These are phyloP conservation scores for Ganaspis brasiliensis DNA, from an alignment of 2,888 invertebrate genomes.

Conservation along the genomic window DNA sequence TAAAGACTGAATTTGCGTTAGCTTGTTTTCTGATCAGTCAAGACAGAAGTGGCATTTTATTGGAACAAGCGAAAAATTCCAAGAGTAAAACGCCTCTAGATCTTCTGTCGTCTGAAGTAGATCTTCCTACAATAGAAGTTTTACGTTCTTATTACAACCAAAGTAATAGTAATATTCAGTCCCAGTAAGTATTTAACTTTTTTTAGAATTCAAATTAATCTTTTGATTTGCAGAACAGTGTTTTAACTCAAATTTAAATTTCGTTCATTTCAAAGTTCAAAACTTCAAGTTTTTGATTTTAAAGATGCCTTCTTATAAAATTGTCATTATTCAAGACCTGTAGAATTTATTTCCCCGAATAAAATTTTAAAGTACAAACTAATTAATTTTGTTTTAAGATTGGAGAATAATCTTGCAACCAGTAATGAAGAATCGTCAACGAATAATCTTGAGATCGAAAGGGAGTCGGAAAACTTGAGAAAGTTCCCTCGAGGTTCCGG, in stretches of 20 bases:
- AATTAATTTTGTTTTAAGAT: slow-evolving; percentile 50
- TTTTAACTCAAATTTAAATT: too few species aligned
- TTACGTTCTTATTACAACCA: slow-evolving; percentile 81
- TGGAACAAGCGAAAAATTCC: slow-evolving; percentile 83
- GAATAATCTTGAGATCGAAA: slow-evolving; percentile 49
- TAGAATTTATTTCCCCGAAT: too few species aligned
- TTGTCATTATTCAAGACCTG: too few species aligned
- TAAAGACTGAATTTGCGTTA: slow-evolving; percentile 83
- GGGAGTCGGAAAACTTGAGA: slow-evolving; percentile 48
- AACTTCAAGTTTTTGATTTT: too few species aligned
- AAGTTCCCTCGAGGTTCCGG: slow-evolving; percentile 56
- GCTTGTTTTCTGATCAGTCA: slow-evolving; percentile 86
- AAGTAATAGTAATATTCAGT: slow-evolving; percentile 58
- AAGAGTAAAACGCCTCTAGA: slow-evolving; percentile 88
- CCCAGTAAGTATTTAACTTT: slow-evolving; percentile 66
- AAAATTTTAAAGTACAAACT: too few species aligned
- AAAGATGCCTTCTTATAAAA: too few species aligned
- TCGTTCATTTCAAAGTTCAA: too few species aligned
- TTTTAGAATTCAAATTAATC: too few species aligned
- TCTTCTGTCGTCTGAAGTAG: slow-evolving; percentile 81
- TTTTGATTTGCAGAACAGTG: too few species aligned
- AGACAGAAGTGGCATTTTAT: slow-evolving; percentile 67
- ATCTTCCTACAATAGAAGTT: slow-evolving; percentile 81
- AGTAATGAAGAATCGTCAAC: slow-evolving; percentile 53
- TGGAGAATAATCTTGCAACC: slow-evolving; percentile 58